phyloP scores from a whole-genome alignment of 2,113 vertebrate species.

The Leptocoma aspasia region DNA sequence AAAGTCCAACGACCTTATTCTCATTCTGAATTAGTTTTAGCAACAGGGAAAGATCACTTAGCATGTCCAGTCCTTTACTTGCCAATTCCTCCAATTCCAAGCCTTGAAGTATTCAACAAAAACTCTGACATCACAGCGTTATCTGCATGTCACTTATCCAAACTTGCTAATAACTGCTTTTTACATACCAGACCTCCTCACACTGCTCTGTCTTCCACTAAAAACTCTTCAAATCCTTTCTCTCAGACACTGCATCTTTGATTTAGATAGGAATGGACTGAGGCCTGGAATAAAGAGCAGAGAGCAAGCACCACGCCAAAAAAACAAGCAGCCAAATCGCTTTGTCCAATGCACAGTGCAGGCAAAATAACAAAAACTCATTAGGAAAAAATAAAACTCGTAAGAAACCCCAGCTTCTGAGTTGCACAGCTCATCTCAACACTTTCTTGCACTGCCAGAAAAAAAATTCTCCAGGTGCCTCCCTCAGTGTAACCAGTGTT shows the following conservation, averaged over 20 bases:
- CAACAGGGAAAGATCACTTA: background rate
- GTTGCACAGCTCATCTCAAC: background rate
- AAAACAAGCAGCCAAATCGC: background rate
- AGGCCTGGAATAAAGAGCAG: background rate
- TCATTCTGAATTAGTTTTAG: background rate
- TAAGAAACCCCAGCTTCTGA: background rate
- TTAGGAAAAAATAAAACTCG: background rate
- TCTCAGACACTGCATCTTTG: background rate
- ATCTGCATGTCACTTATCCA: background rate
- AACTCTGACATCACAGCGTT: background rate
- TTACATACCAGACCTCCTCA: background rate
- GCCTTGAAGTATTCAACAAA: background rate
- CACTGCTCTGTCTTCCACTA: background rate
- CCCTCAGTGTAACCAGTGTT: background rate
- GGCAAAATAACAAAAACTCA: background rate
- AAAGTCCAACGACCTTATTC: background rate
- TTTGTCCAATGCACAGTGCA: background rate
- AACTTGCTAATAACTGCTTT: background rate
- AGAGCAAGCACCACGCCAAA: background rate
- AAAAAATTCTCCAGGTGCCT: background rate
- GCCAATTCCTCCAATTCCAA: background rate
- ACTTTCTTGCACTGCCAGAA: rapidly evolving
- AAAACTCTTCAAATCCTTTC: background rate
- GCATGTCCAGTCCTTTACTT: background rate
- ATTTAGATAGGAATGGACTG: background rate